Base-by-base conservation (phyloP, 1,140 invertebrate species). In the Paramacrobiotus metropolitanus region DNA sequence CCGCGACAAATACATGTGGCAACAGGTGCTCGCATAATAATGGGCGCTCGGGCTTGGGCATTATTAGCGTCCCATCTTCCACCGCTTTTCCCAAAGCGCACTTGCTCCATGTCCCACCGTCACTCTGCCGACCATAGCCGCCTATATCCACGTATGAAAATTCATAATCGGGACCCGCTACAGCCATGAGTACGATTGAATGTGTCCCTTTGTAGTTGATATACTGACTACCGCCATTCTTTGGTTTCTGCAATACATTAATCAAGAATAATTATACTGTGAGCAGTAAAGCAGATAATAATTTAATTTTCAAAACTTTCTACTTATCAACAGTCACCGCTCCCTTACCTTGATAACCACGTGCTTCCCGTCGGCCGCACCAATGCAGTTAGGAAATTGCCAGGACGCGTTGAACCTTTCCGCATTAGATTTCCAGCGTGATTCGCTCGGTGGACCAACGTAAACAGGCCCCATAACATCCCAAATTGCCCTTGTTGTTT, bases 131-230 rank as follows among this genome's bases (percentile, higher is more conserved):
- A 34, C 67, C 67, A 63, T 63, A 64, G 30, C 64, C 61, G 61
- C 71, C 71, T 59, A 68, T 65, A 66, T 72, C 69, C 15, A 68
- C 64, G 9, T 59, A 65, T n/a, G 63, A 65, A 59, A 73, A 73
- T 21, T 60, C 59, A 62, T 72, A 72, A 31, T 70, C 66, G 34
- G 65, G 67, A 69, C 71, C 68, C 28, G 64, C 70, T 21, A 72
- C 62, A 61, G 70, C 72, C 62, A 75, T 44, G 29, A 76, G 66
- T 60, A 76, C 70, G 62, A 75, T 71, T 63, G 70, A 73, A 66
- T 70, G 67, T 9, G 62, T 68, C 29, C 69, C 67, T 68, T 78
- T 78, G 65, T 77, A 78, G 66, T 77, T 78, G 64, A 69, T 76
- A 65, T 70, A 76, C 24, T 67, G 61, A 3, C 69, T 71, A 48